Percentiles rank a stretch among this genome's conserved stretches.
Conservation (phyloP, 37 sponge, comb jelly and placozoan genomes). For the Beroe forskalii region DNA sequence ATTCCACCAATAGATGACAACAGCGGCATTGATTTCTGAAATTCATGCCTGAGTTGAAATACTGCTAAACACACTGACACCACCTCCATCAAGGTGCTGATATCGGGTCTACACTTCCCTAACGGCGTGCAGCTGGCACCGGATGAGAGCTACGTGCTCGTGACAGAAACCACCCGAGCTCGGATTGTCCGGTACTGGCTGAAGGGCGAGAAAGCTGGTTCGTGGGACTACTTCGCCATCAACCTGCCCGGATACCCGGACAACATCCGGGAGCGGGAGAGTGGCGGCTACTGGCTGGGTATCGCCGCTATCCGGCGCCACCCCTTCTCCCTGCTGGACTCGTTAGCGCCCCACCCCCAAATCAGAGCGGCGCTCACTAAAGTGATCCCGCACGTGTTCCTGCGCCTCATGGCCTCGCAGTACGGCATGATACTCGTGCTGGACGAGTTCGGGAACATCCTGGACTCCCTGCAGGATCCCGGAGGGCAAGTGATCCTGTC, state of each 20-base stretch:
- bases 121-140: conserved; percentile 74
- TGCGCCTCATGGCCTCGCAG: conserved; percentile 31
- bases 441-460: conserved; percentile 53
- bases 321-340: conserved; percentile 44
- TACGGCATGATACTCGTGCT: conserved; percentile 21
- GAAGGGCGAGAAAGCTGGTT: conserved; percentile 70
- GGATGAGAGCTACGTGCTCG: conserved; percentile 69
- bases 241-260: conserved; percentile 83
- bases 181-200: conserved; percentile 75
- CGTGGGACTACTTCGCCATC: conserved; percentile 71
- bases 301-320: conserved; percentile 66
- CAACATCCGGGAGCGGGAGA: conserved; percentile 69
- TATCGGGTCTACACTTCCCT: conserved; percentile 71
- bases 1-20: too few relatives aligned
- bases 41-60: too few relatives aligned
- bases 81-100: conserved; percentile 45
- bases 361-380: conserved; percentile 32
- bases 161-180: conserved; percentile 75
- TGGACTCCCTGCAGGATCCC: conserved; percentile 40
- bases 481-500: conserved; percentile 7
- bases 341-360: conserved; percentile 20
- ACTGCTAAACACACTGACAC: too few relatives aligned
- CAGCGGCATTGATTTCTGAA: too few relatives aligned
- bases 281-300: conserved; percentile 79
- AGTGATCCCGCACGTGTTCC: neutral